Evolutionary conservation across 2,888 invertebrate species (phyloP), one percentile per base, ranked within the genome.

Genomic region (Litoditis marina): DNA sequence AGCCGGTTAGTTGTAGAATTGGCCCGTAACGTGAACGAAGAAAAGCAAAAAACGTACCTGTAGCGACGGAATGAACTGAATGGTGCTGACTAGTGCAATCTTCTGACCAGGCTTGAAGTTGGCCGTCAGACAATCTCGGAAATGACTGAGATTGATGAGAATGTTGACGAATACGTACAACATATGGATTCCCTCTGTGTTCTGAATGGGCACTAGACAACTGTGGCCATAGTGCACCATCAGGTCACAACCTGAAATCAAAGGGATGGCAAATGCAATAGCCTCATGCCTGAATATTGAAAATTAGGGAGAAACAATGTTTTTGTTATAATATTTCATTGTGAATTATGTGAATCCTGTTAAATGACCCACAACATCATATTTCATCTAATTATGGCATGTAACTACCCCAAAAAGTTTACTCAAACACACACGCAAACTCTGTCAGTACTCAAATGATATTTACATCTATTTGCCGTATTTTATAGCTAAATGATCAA

Each of bases 151-250:
- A 84, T 98, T 95, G 77, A 98, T 92, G 86, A 93, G 91, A 60
- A 98, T 96, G 83, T 95, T 95, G 28, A 99, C 98, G 87, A 99
- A 99, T 71, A 99, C 88, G 83, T 99, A 99, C 59, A 98, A 87
- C 77, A 96, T 90, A 85, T 92, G 92, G 56, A 98, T 90, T 59
- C 89, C 90, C 36, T 82, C 80, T 0, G 82, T 81, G 54, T 82
- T 77, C 57, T 83, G 81, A 53, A 82, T 78, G 1, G 81, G 81
- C 7, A 84, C 82, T 63, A 87, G 88, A 85, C 98, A 99, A 73
- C 94, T 95, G 84, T 98, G 98, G 0, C 95, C 98, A 84, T 98
- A 99, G 85, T 98, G 98, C 32, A 98, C 83, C 6, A 83, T 65
- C 13, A 83, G 66, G 55, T 83, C 80, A 56, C 83, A 83, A 22